These are phyloP conservation scores for Muschampia plurimacula DNA, from an alignment of 2,888 invertebrate genomes.

Conservation along the genomic window DNA sequence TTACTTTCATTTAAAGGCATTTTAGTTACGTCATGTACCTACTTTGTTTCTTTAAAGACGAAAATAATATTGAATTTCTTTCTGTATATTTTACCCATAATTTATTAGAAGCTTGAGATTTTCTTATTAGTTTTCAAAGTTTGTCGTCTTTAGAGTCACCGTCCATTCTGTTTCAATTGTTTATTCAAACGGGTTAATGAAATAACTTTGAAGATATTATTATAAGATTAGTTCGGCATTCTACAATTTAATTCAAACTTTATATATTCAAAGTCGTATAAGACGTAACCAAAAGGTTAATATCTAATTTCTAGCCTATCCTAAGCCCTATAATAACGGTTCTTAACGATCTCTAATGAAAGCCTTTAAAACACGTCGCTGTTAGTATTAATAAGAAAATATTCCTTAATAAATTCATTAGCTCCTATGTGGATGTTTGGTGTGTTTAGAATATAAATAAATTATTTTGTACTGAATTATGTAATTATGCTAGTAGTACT, in stretches of 20 bases:
- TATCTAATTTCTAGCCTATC: conserved; percentile 6
- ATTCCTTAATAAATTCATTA: too few species aligned
- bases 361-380: background rate
- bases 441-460: too few species aligned
- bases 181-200: conserved; percentile 30
- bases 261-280: background rate
- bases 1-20: too few species aligned
- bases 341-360: background rate
- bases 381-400: background rate
- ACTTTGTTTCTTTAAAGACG: too few species aligned
- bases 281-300: conserved; percentile 9
- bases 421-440: too few species aligned
- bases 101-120: background rate
- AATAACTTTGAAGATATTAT: conserved; percentile 25
- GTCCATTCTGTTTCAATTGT: conserved; percentile 26
- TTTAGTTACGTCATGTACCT: too few species aligned
- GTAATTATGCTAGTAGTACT: too few species aligned
- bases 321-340: background rate
- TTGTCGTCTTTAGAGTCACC: background rate
- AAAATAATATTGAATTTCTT: background rate
- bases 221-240: conserved; percentile 24
- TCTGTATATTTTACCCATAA: background rate
- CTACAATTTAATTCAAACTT: conserved; percentile 1
- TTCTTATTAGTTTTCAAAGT: conserved; percentile 29
- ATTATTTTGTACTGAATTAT: too few species aligned